Base-by-base conservation (phyloP, 2,113 vertebrate genomes). In the Pelvicachromis taeniatus region DNA sequence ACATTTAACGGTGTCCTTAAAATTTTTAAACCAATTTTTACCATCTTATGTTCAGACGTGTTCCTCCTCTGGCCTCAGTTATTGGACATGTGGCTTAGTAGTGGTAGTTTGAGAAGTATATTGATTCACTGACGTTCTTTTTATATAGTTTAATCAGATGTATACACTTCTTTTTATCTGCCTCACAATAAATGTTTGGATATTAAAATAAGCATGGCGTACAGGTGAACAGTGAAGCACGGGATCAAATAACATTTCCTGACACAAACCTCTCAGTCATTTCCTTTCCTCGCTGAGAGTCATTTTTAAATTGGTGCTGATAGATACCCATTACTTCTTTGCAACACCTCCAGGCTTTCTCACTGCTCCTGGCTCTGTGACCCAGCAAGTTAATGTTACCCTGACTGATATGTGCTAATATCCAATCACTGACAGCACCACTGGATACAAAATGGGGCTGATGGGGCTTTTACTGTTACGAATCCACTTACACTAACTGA, bases 301-400 rank as follows among this genome's bases (percentile, higher is more conserved):
- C 21, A 80, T 87, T 92, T 83, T 88, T 26, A 86, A 50, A 87
- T 81, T 21, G 54, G 45, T 52, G 56, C 81, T 88, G 80, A 82
- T 87, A 68, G 85, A 82, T 78, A 70, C 61, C 58, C 23, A 86
- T 86, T 89, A 35, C 53, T n/a, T 81, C 50, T 84, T 89, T 87
- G 87, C 50, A 56, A 17, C 70, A 81, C 73, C 85, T 87, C 42
- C 1, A 38, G 23, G 55, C 58, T 63, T 86, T 87, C 58, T 75
- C 70, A 77, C 45, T 58, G 68, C 54, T 85, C 81, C 55, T 79
- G 73, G 9, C 17, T 87, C 54, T 80, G 21, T 81, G 73, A 91
- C 87, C 59, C 82, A 86, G 79, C 29, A 11, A 40, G 70, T 78
- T 61, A 16, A 17, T 80, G 45, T 63, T 83, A 68, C 78, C 35